Base-by-base conservation (phyloP, 2,888 invertebrate species). In the Crioceris asparagi region DNA sequence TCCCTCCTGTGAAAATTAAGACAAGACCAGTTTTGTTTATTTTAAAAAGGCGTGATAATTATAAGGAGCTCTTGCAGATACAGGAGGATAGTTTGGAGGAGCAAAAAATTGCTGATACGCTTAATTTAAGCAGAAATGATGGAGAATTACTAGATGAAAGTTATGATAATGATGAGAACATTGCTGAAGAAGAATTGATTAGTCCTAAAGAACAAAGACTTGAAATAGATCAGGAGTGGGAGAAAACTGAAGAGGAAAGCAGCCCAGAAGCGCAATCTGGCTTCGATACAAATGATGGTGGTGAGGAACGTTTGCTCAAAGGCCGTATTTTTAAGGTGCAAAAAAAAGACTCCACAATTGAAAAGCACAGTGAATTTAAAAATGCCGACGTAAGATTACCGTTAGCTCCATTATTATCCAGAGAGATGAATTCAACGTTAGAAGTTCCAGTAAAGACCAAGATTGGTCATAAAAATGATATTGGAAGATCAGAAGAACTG, bases 11-110 rank as follows among this genome's bases (percentile, higher is more conserved):
- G 7, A 78, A 72, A 66, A 80, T 90, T 19, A 83, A 80, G 66
- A 85, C 83, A 1, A 86, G 82, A 58, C 86, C 88, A 2, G 78
- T 81, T 32, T 70, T 91, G 43, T 85, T 82, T 46, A 80, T 90
- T 51, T 67, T 91, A 51, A 80, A 79, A 61, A 71, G 78, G 50
- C 77, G 73, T 56, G 64, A 70, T 34, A 73, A 75, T 52, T 67
- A 71, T 31, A 63, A 68, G 41, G 67, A 70, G 48, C 69, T 69
- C 40, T 54, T 65, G 16, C 58, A 59, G 23, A 54, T 55, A 39
- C 16, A 16, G 15, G 39, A 44, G 7, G 36, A 44, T 32, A 32
- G 39, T 32, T 40, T 35, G 30, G 32, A 39, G 12, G 36, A 44
- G 16, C 35, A 33, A 16, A 33, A 32, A 25, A 25, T 27, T 12